Evolutionary conservation across 1,140 invertebrate species (phyloP).

Genomic region (Meteorus sp.): DNA sequence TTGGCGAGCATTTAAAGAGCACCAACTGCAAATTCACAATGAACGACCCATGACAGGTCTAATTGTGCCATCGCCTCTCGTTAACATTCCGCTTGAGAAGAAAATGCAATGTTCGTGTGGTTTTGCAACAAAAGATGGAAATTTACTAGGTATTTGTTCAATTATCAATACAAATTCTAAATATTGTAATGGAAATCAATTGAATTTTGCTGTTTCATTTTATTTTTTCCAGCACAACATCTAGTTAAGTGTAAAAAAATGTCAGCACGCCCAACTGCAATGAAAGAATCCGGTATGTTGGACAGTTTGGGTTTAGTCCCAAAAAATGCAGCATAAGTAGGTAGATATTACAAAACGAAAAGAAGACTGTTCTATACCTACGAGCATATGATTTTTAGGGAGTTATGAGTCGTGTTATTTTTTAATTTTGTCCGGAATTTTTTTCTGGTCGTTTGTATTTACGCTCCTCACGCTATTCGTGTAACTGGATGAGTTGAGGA

Average conservation of each 20-base stretch:
- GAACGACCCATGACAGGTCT: slow-evolving; percentile 62
- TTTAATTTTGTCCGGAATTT: too few species aligned
- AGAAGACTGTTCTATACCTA: neutral
- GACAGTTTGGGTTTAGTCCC: slow-evolving; percentile 55
- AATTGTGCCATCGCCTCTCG: slow-evolving; percentile 56
- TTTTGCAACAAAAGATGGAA: slow-evolving; percentile 69
- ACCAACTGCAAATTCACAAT: slow-evolving; percentile 66
- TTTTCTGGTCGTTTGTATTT: too few species aligned
- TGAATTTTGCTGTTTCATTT: neutral
- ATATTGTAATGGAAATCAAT: slow-evolving; percentile 8
- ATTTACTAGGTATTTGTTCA: slow-evolving; percentile 47
- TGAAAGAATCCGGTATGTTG: slow-evolving; percentile 49
- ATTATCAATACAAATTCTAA: too few species aligned
- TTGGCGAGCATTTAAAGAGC: slow-evolving; percentile 72
- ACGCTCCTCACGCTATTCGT: too few species aligned
- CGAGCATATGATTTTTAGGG: neutral
- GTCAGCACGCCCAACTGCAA: slow-evolving; percentile 44
- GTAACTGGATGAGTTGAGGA: too few species aligned
- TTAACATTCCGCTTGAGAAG: slow-evolving; percentile 59
- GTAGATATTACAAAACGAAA: neutral
- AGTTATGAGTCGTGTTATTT: neutral
- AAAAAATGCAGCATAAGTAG: slow-evolving; percentile 34
- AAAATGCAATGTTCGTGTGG: slow-evolving; percentile 76
- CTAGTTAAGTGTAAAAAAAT: slow-evolving; percentile 51
- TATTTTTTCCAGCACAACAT: slow-evolving; percentile 46